Percentiles rank a stretch among this genome's conserved stretches.
These are phyloP conservation scores for Morone chrysops DNA, from an alignment of 2,113 vertebrate genomes.

Conservation along the genomic window DNA sequence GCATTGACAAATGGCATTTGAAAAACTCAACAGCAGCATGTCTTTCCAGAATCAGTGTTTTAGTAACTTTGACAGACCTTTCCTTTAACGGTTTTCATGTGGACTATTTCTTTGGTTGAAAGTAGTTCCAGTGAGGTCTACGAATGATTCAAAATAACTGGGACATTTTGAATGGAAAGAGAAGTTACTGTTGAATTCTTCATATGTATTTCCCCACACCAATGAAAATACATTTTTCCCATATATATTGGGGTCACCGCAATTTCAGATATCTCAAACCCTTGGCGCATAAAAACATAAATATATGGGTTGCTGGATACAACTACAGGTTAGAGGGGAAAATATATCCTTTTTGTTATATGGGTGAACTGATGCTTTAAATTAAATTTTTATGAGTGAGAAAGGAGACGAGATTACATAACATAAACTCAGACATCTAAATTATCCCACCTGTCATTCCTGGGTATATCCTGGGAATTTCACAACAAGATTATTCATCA, in stretches of 20 bases:
- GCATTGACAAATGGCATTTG: neutral
- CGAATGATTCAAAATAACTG: neutral
- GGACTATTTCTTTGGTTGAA: neutral
- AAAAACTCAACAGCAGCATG: neutral
- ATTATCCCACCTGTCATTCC: conserved; percentile 53
- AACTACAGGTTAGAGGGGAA: neutral
- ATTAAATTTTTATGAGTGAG: conserved; percentile 9
- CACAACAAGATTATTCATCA: conserved; percentile 47
- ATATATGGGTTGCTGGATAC: neutral
- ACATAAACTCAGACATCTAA: conserved; percentile 41
- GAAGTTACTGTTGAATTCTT: conserved; percentile 13
- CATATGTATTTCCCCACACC: neutral
- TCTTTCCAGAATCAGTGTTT: conserved; percentile 12
- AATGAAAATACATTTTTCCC: neutral
- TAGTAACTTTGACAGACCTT: neutral
- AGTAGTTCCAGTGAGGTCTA: neutral
- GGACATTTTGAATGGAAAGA: conserved; percentile 9
- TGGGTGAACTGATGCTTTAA: conserved; percentile 3
- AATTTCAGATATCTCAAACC: neutral
- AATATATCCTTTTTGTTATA: conserved; percentile 21
- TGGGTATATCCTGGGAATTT: conserved; percentile 42
- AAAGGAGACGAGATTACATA: conserved; percentile 28
- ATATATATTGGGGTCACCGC: neutral
- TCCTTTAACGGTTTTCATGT: neutral
- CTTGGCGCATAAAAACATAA: neutral